phyloP scores from a whole-genome alignment of 2,797 vertebrate species.

The Lates japonicus region DNA sequence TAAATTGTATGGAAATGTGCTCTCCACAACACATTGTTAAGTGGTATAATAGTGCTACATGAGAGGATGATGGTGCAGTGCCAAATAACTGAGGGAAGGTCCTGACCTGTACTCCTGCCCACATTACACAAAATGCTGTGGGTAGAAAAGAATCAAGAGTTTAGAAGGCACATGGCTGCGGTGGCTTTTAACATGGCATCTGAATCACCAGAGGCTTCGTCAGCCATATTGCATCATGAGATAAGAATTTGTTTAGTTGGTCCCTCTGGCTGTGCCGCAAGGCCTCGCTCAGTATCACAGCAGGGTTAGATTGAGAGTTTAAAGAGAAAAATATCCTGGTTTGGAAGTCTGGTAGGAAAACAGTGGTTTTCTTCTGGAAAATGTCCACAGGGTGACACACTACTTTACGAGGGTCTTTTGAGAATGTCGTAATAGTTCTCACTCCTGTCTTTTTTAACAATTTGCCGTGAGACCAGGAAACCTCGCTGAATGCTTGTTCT shows the following conservation, averaged over 20 bases:
- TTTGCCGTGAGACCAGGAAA: slow-evolving; percentile 63
- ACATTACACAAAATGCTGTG: slow-evolving; percentile 11
- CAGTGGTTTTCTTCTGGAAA: slow-evolving; percentile 80
- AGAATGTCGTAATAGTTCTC: slow-evolving; percentile 81
- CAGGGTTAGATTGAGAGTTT: slow-evolving; percentile 64
- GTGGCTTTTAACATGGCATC: slow-evolving; percentile 38
- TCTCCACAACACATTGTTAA: not conserved
- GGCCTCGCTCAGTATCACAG: slow-evolving; percentile 61
- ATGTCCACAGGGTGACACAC: slow-evolving; percentile 82
- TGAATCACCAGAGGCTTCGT: slow-evolving; percentile 57
- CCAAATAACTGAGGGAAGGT: not conserved
- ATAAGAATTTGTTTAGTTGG: slow-evolving; percentile 72
- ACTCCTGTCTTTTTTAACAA: slow-evolving; percentile 59
- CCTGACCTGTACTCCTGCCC: slow-evolving; percentile 5
- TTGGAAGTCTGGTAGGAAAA: slow-evolving; percentile 85
- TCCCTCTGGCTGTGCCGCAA: slow-evolving; percentile 55
- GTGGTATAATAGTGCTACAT: slow-evolving; percentile 13
- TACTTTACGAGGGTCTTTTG: slow-evolving; percentile 82
- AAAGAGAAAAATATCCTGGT: slow-evolving; percentile 76
- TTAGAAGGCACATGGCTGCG: slow-evolving; percentile 5
- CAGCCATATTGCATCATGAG: slow-evolving; percentile 71
- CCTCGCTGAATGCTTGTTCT: slow-evolving; percentile 54
- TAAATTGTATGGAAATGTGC: not conserved
- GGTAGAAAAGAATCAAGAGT: slow-evolving; percentile 15
- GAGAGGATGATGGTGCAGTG: slow-evolving; percentile 1